Conservation (phyloP, 2,113 vertebrate species). For the Scomber japonicus region DNA sequence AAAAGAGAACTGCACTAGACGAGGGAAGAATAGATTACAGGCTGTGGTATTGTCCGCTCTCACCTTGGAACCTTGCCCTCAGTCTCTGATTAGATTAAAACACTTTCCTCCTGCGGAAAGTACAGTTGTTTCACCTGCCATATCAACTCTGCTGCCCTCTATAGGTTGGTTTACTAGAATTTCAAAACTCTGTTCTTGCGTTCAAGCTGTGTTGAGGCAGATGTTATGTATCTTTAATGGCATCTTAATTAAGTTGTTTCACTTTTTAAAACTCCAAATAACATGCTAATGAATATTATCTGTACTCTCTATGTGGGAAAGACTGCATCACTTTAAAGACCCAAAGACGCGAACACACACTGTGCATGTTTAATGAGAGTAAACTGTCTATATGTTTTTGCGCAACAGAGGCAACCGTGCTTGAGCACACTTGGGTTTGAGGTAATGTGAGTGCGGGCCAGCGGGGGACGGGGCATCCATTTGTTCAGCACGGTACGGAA, state of each 20-base stretch:
- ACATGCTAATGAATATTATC: neutral
- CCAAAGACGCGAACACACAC: neutral
- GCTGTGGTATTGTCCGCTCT: slow-evolving; percentile 11
- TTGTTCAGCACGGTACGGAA: no score
- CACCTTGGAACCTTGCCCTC: slow-evolving; percentile 16
- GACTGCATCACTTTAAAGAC: neutral
- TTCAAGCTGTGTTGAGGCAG: slow-evolving; percentile 33
- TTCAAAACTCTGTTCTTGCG: no score
- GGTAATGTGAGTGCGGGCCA: no score
- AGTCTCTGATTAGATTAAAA: slow-evolving; percentile 30
- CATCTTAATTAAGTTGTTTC: slow-evolving; percentile 27
- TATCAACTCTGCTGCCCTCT: neutral
- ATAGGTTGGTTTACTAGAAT: neutral
- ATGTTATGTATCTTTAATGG: slow-evolving; percentile 6
- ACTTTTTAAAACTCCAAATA: slow-evolving; percentile 11
- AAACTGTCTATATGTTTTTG: no score
- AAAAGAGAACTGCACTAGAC: neutral
- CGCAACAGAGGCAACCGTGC: no score
- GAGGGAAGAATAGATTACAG: slow-evolving; percentile 16
- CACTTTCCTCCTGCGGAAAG: neutral
- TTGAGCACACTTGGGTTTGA: no score
- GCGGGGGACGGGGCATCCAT: no score
- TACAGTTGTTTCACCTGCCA: neutral
- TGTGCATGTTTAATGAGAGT: no score
- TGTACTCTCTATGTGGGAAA: neutral